Evolutionary conservation across 2,888 invertebrate genomes (phyloP), one percentile per base, ranked within the genome.

Genomic region (Slavum lentiscoides): DNA sequence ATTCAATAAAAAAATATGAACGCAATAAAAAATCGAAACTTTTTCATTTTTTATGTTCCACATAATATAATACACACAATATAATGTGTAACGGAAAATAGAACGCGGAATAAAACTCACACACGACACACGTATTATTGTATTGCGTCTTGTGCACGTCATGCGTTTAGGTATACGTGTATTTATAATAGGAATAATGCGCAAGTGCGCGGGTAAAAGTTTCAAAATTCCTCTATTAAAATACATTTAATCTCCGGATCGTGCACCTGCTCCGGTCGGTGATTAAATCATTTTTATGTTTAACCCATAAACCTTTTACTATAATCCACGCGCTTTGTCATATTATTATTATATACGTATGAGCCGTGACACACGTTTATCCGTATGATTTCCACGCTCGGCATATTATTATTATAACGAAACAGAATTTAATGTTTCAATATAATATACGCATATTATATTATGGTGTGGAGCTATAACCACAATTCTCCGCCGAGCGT

Each of bases 261-360:
- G 76, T 77, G 76, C 76, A 77, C 76, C 76, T 77, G 76, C 69
- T 37, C 76, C 21, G 76, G 61, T 13, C 61, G 76, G 69, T 53
- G 68, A 77, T 77, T 69, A 69, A 69, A 77, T 77, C 61, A 21
- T 77, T 77, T n/a, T 77, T 77, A 69, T 69, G 76, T 77, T 77
- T 77, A 77, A 66, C 76, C 76, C 76, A 77, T 77, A 77, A 77
- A 77, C 69, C 61, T 75, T 53, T 61, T 37, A 69, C 76, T 69
- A 77, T 30, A 30, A 77, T 77, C 68, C 76, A 69, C 69, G 39
- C 6, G 69, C 76, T 59, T 76, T 76, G 68, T 76, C 76, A 53
- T 30, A n/a, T n/a, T n/a, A n/a, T n/a, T n/a, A n/a, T n/a, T n/a
- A n/a, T n/a, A 55, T 37, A 53, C 15, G 66, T 30, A n/a, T n/a